Conservation (phyloP, 2,888 invertebrate species). For the Bembecia ichneumoniformis region DNA sequence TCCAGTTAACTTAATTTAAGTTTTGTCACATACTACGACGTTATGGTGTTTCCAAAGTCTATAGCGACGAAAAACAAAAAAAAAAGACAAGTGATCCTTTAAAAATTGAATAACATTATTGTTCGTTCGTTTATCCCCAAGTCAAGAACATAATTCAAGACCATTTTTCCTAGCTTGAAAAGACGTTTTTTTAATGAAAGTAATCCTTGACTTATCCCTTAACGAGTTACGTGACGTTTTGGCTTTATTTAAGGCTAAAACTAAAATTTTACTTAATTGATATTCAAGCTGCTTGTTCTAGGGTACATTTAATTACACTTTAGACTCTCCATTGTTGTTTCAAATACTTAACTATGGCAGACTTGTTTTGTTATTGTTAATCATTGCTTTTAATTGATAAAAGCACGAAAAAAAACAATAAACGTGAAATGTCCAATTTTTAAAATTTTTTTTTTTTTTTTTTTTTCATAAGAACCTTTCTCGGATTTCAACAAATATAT, state of each 20-base stretch:
- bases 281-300: conserved; percentile 22
- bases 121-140: neutral
- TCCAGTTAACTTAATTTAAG: no score
- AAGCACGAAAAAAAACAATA: no score
- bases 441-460: no score
- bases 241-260: conserved; percentile 5
- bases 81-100: no score
- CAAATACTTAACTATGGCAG: neutral
- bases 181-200: neutral
- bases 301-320: conserved; percentile 25
- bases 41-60: no score
- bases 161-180: neutral
- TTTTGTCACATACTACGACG: no score
- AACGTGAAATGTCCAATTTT: no score
- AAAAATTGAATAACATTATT: neutral
- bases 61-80: no score
- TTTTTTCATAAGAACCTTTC: no score
- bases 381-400: no score
- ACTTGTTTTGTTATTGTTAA: no score
- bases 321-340: conserved; percentile 15
- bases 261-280: conserved; percentile 16
- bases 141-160: neutral
- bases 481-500: no score
- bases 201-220: conserved; percentile 1
- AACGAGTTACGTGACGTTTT: conserved; percentile 10